A percentile compares a stretch with the other conserved stretches of the same genome.
Evolutionary conservation across 2,113 vertebrate genomes (phyloP).

Genomic region (Gadus macrocephalus): DNA sequence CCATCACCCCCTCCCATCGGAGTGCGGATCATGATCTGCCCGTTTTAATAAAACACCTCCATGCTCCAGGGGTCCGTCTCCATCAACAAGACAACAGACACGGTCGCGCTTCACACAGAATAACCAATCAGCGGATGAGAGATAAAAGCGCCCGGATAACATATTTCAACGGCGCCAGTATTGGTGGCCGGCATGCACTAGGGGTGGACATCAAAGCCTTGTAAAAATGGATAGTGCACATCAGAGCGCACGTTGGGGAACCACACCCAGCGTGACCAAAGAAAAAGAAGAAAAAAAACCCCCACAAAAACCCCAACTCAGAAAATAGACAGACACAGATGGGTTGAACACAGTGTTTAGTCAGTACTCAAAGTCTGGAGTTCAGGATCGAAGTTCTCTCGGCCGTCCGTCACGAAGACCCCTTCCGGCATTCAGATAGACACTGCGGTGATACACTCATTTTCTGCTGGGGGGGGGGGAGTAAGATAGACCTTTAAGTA

Average conservation of each 20-base stretch:
- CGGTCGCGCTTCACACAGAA: slow-evolving; percentile 41
- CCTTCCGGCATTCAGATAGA: slow-evolving; percentile 39
- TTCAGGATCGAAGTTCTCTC: slow-evolving; percentile 15
- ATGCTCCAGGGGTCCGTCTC: slow-evolving; percentile 36
- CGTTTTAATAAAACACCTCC: slow-evolving; percentile 64
- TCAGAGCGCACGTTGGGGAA: slow-evolving; percentile 19
- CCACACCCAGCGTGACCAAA: no score
- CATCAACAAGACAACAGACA: slow-evolving; percentile 39
- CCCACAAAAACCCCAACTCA: slow-evolving; percentile 8
- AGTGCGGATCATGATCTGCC: slow-evolving; percentile 44
- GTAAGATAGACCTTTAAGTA: slow-evolving; percentile 45
- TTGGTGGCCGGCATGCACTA: slow-evolving; percentile 9
- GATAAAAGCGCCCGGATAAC: slow-evolving; percentile 42
- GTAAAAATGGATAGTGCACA: slow-evolving; percentile 39
- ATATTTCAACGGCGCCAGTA: slow-evolving; percentile 37
- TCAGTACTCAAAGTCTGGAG: slow-evolving; percentile 20
- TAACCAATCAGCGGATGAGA: slow-evolving; percentile 40
- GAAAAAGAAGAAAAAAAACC: slow-evolving; percentile 20
- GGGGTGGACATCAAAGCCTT: slow-evolving; percentile 47
- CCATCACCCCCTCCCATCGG: slow-evolving; percentile 36
- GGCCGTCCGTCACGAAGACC: slow-evolving; percentile 33
- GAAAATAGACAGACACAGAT: neutral
- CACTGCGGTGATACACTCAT: slow-evolving; percentile 41
- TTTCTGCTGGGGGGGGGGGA: neutral
- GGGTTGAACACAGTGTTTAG: slow-evolving; percentile 35